Base-by-base conservation (phyloP, 2,888 invertebrate species). In the Leptopilina syphax region DNA sequence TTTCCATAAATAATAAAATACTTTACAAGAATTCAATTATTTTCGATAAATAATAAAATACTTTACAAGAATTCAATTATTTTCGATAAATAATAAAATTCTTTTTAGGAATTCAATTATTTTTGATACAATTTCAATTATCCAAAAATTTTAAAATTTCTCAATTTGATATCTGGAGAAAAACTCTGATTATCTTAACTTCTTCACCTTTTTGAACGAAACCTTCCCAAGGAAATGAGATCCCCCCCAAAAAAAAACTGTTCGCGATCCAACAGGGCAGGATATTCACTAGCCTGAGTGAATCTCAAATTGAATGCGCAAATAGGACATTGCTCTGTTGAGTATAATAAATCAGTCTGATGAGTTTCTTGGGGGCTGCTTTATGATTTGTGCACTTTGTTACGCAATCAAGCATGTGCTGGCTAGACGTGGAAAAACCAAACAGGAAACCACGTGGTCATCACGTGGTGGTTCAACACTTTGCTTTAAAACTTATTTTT, bases 381-480 rank as follows among this genome's bases (percentile, higher is more conserved):
- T 88, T 89, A 89, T 90, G 88, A 88, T 88, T 88, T 87, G 89
- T 83, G 85, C 77, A 50, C 83, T 86, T 88, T 87, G 88, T 90
- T 91, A 90, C 88, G 89, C 87, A 90, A 91, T 91, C 87, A 83
- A 87, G 87, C 90, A 90, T 89, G 86, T 90, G 89, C 85, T 85
- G 86, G 87, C 87, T 89, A 90, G 90, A 90, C 88, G 86, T 88
- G 89, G 90, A 90, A 90, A 91, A 90, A 90, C 86, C 85, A 82
- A 85, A 84, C 89, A 89, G 89, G 89, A 90, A 90, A 84, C 88
- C 89, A 90, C 90, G 89, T 90, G 91, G 90, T 85, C 86, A 84
- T 88, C 91, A 91, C 87, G 89, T 90, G 90, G 89, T 90, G 90
- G 83, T 84, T 83, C 79, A 50, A 41, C 57, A 77, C 73, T 73